Conservation (phyloP, 2,888 invertebrate genomes). For the Desoria tigrina region DNA sequence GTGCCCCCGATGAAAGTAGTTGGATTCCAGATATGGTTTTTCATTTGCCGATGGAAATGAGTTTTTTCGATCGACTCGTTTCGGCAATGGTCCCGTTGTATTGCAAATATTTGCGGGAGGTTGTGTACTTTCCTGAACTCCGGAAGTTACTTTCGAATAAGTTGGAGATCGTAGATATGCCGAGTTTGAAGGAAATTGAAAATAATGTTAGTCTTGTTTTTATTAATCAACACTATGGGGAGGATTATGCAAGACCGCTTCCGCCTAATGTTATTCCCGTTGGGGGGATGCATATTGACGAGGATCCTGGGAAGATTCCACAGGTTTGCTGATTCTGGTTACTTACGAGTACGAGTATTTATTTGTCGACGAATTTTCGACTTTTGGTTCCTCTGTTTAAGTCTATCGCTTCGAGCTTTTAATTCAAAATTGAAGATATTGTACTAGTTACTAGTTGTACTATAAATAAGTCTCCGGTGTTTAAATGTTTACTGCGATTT, state of each 20-base stretch:
- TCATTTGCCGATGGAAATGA: conserved; percentile 28
- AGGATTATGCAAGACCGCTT: conserved; percentile 41
- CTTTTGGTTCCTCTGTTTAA: too few relatives aligned
- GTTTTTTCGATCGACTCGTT: conserved; percentile 18
- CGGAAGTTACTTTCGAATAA: conserved; percentile 23
- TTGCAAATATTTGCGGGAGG: conserved; percentile 26
- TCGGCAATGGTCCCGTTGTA: conserved; percentile 22
- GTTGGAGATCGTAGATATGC: conserved; percentile 27
- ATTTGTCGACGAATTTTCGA: conserved; percentile 27
- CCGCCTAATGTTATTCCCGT: conserved; percentile 39
- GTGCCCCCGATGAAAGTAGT: conserved; percentile 37
- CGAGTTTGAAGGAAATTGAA: conserved; percentile 35
- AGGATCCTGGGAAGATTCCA: conserved; percentile 4
- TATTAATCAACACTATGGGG: conserved; percentile 38
- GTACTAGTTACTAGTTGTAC: too few relatives aligned
- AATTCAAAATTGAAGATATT: too few relatives aligned
- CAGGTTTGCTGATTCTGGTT: too few relatives aligned
- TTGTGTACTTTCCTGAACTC: conserved; percentile 31
- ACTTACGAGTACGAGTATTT: too few relatives aligned
- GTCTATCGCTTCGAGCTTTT: too few relatives aligned
- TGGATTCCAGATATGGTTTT: conserved; percentile 43
- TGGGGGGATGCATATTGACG: conserved; percentile 35
- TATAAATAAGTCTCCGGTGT: too few relatives aligned
- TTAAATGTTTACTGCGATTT: too few relatives aligned
- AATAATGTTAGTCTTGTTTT: conserved; percentile 38